Evolutionary conservation across 2,113 vertebrate species (phyloP).

Genomic region (Edolisoma coerulescens): DNA sequence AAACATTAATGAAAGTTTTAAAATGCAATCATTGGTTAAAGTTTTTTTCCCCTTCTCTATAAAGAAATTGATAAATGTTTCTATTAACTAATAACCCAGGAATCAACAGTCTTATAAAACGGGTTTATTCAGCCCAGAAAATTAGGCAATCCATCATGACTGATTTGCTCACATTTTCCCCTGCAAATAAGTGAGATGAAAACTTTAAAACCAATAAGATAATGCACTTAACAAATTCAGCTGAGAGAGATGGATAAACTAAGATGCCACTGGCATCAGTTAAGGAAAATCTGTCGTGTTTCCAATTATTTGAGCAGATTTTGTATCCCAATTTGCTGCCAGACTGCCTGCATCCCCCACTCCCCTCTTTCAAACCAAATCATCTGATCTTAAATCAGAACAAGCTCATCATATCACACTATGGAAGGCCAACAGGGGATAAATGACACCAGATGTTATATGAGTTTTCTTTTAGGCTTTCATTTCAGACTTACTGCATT

Average conservation of each 20-base stretch:
- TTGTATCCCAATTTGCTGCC: conserved; percentile 75
- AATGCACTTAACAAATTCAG: conserved; percentile 81
- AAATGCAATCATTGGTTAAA: conserved; percentile 91
- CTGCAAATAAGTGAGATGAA: conserved; percentile 79
- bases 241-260: conserved; percentile 77
- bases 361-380: conserved; percentile 75
- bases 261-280: conserved; percentile 74
- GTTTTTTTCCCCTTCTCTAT: conserved; percentile 46
- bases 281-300: conserved; percentile 73
- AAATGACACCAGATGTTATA: conserved; percentile 83
- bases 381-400: conserved; percentile 83
- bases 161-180: conserved; percentile 91
- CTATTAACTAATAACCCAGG: conserved; percentile 96
- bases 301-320: conserved; percentile 81
- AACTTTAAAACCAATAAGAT: conserved; percentile 86
- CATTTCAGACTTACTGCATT: conserved; percentile 79
- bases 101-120: conserved; percentile 98
- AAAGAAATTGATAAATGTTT: conserved; percentile 91
- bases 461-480: conserved; percentile 82
- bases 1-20: conserved; percentile 88
- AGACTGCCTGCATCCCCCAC: conserved; percentile 70
- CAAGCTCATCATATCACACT: conserved; percentile 79
- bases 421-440: conserved; percentile 81
- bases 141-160: conserved; percentile 98
- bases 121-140: conserved; percentile 92